phyloP scores from a whole-genome alignment of 2,797 vertebrate genomes.

The Tauraco hartlaubi region DNA sequence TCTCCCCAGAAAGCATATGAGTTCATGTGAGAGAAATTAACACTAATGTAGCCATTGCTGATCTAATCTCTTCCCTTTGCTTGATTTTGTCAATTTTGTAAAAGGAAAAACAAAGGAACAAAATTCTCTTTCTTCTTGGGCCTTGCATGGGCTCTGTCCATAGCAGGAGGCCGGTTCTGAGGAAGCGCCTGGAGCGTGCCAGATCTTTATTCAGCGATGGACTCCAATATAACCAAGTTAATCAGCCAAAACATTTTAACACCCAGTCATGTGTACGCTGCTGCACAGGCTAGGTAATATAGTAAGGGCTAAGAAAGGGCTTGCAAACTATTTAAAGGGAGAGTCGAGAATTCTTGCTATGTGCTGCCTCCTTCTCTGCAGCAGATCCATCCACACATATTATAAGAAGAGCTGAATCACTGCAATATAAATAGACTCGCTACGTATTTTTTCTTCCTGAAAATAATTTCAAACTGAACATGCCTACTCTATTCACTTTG shows the following conservation, averaged over 20 bases:
- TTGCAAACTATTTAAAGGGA: constrained; percentile 19
- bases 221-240: neutral
- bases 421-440: constrained; percentile 29
- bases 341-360: constrained; percentile 4
- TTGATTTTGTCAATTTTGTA: neutral
- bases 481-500: constrained; percentile 56
- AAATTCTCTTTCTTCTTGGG: neutral
- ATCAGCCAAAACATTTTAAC: neutral
- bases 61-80: neutral
- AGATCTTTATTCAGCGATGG: neutral
- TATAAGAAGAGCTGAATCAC: constrained; percentile 58
- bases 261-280: neutral
- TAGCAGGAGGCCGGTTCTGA: neutral
- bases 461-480: constrained; percentile 40
- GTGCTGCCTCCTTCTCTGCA: neutral
- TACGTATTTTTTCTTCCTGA: constrained; percentile 10
- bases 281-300: neutral
- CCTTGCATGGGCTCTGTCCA: accelerated
- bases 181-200: accelerated
- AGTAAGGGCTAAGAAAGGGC: neutral
- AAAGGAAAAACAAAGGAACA: neutral
- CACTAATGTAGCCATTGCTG: neutral
- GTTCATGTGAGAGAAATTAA: neutral
- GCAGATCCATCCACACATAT: neutral
- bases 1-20: neutral